A percentile compares a stretch with the other conserved stretches of the same genome.
Conservation (phyloP, 2,113 vertebrate species). For the Proterorhinus semilunaris region DNA sequence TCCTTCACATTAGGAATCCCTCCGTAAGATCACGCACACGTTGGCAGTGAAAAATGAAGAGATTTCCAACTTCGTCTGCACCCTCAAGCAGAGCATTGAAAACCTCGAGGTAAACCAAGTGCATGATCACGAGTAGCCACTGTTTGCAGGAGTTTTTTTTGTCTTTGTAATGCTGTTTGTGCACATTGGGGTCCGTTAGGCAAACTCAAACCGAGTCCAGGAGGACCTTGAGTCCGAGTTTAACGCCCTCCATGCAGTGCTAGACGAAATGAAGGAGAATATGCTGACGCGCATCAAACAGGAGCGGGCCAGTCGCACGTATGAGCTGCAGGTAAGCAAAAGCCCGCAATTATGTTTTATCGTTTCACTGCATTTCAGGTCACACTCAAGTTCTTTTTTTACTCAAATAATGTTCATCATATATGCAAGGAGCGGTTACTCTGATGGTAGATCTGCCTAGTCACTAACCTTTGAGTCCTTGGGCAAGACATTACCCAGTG, state of each 20-base stretch:
- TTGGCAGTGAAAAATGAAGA: constrained; percentile 93
- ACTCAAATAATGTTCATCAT: no score
- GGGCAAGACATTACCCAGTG: not conserved
- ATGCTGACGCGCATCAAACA: constrained; percentile 95
- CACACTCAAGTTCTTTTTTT: no score
- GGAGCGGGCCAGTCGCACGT: constrained; percentile 87
- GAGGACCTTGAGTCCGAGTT: constrained; percentile 88
- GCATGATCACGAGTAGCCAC: not conserved
- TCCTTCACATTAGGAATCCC: constrained; percentile 77
- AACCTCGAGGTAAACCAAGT: constrained; percentile 83
- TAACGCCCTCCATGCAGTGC: constrained; percentile 79
- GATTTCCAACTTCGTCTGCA: constrained; percentile 89
- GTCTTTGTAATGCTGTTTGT: not conserved
- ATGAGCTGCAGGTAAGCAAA: constrained; percentile 84
- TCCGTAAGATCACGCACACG: constrained; percentile 89
- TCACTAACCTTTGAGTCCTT: not conserved
- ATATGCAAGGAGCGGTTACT: no score
- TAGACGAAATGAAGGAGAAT: constrained; percentile 88
- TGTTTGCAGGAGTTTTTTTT: no score
- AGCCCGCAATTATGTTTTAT: not conserved
- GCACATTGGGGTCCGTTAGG: constrained; percentile 62
- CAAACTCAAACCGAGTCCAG: constrained; percentile 84
- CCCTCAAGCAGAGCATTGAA: constrained; percentile 88
- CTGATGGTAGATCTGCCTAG: no score
- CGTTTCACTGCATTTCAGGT: no score